Evolutionary conservation across 2,888 invertebrate genomes (phyloP), one percentile per base, ranked within the genome.

Genomic region (Sinodicranocentrus sp.): DNA sequence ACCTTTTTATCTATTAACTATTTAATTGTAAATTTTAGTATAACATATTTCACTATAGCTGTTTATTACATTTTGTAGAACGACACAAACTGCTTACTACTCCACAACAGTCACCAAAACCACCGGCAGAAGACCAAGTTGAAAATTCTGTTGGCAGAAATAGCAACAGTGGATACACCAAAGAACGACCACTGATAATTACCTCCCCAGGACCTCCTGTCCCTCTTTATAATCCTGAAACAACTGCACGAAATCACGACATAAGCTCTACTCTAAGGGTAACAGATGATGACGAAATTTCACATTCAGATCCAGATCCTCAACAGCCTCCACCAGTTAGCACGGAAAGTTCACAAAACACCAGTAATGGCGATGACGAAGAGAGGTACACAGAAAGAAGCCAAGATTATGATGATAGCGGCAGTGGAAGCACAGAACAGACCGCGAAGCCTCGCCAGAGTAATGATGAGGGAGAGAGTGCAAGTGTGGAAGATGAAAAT

Each of bases 191-290:
- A 33, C 48, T 83, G 2, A 44, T 83, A 13, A 83, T 83, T 8
- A 77, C 83, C 8, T 83, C 83, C 2, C 83, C 83, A 2, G 83
- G 83, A 6, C 23, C 48, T 19, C 65, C 54, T 15, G 48, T 48
- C 5, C 48, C 48, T 5, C 8, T 17, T 17, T 48, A n/a, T n/a
- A 48, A 17, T n/a, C 70, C 70, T 15, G 19, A 17, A 0, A 10
- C 13, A 8, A 28, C 33, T 8, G 10, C 63, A 13, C 8, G 19
- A 33, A 13, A 25, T 39, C 48, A 61, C 19, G 65, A 65, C n/a
- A 23, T 43, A 0, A 39, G 59, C 25, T 13, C 61, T 15, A 59
- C 61, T 2, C n/a, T 63, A 17, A 48, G 61, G 26, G 33, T 25
- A 8, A 15, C 48, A 0, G 63, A 65, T 19, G 43, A 68, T 13